Conservation (phyloP, 2,113 vertebrate species). For the Cepphus grylle region DNA sequence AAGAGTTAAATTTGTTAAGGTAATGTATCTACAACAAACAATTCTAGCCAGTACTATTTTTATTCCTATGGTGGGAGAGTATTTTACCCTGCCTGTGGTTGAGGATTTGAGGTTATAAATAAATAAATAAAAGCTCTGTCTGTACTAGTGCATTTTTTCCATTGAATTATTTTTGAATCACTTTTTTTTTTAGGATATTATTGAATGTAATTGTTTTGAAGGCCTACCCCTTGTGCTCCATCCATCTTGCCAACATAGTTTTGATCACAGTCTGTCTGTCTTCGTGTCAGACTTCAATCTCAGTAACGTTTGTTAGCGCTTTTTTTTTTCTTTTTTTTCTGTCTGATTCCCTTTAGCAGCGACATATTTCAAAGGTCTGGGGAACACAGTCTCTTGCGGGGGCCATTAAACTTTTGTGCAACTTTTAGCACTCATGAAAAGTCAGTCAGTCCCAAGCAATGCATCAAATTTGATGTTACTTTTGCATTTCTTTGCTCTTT, state of each 20-base stretch:
- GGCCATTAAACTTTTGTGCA: not conserved
- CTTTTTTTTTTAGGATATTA: not conserved
- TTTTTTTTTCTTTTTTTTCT: not conserved
- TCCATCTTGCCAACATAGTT: conserved; percentile 44
- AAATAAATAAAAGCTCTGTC: conserved; percentile 47
- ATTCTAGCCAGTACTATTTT: conserved; percentile 23
- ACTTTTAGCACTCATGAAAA: not conserved
- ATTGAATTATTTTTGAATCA: conserved; percentile 51
- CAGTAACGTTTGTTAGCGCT: not conserved
- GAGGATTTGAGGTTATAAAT: conserved; percentile 53
- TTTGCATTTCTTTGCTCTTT: not conserved
- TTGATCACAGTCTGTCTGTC: not conserved
- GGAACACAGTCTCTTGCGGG: not conserved
- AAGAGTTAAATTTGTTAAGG: conserved; percentile 7
- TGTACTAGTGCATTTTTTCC: conserved; percentile 54
- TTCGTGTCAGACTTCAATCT: conserved; percentile 15
- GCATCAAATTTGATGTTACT: not conserved
- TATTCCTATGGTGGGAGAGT: not conserved
- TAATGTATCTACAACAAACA: conserved; percentile 32
- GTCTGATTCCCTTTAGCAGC: not conserved
- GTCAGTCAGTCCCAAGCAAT: not conserved
- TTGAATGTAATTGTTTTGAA: conserved; percentile 53
- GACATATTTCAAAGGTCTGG: not conserved
- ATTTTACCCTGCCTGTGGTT: conserved; percentile 34
- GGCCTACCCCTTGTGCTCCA: not conserved